phyloP scores from a whole-genome alignment of 64 coral and sea anemone genomes.

The Astreopora myriophthalma region DNA sequence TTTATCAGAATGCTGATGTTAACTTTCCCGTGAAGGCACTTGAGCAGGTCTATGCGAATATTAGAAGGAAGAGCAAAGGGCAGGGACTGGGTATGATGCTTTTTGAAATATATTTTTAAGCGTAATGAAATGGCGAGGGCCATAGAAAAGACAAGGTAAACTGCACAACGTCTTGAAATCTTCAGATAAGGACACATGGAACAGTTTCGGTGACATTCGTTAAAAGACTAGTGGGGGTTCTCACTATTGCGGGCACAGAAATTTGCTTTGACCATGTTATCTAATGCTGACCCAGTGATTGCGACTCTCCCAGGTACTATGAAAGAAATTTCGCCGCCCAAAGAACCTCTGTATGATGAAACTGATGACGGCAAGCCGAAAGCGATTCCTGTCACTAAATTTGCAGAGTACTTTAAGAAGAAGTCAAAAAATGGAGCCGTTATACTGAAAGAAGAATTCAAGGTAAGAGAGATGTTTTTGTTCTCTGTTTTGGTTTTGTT shows the following conservation, averaged over 20 bases:
- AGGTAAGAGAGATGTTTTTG: neutral
- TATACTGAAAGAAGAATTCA: neutral
- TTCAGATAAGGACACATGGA: too few relatives aligned
- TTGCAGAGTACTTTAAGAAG: constrained; percentile 3
- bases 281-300: too few relatives aligned
- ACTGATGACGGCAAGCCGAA: neutral
- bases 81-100: neutral
- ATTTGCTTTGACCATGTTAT: too few relatives aligned
- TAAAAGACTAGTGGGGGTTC: too few relatives aligned
- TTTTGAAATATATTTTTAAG: neutral
- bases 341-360: neutral
- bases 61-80: neutral
- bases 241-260: too few relatives aligned
- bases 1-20: neutral
- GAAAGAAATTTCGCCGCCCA: neutral
- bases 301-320: neutral
- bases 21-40: neutral
- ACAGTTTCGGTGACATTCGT: too few relatives aligned
- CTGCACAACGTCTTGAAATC: too few relatives aligned
- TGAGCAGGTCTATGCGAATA: neutral
- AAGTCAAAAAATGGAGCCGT: neutral
- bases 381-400: neutral
- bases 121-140: neutral
- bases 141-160: too few relatives aligned
- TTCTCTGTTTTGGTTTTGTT: too few relatives aligned